A percentile compares a stretch with the other conserved stretches of the same genome.
phyloP scores from a whole-genome alignment of 2,797 vertebrate genomes.

The Chloroceryle amazona region DNA sequence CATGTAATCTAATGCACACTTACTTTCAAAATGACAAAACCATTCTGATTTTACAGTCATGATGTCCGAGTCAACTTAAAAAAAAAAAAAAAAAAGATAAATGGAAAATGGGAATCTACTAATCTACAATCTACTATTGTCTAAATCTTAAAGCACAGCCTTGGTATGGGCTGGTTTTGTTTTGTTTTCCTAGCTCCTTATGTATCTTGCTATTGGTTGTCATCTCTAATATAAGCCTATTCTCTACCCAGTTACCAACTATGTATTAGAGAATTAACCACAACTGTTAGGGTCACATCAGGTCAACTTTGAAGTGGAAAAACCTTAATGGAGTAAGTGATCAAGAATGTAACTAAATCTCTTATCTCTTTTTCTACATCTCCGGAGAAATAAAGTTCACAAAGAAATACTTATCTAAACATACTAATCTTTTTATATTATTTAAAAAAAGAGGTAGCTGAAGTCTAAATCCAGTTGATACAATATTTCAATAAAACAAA shows the following conservation, averaged over 20 bases:
- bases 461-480: conserved; percentile 4
- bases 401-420: neutral
- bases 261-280: conserved; percentile 65
- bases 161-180: neutral
- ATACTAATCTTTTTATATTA: neutral
- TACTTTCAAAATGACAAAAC: neutral
- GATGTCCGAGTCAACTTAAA: neutral
- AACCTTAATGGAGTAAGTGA: conserved; percentile 58
- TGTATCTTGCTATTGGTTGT: conserved; percentile 19
- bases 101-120: neutral
- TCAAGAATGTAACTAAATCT: conserved; percentile 38
- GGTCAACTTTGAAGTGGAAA: conserved; percentile 63
- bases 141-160: neutral
- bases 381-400: conserved; percentile 31
- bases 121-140: neutral
- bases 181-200: neutral
- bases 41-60: neutral
- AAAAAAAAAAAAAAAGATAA: neutral
- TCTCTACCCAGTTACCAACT: conserved; percentile 70
- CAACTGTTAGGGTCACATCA: conserved; percentile 60
- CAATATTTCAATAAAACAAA: neutral
- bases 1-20: neutral
- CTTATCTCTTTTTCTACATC: conserved; percentile 37
- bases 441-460: conserved; percentile 30
- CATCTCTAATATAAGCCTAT: conserved; percentile 52